Evolutionary conservation across 2,888 invertebrate genomes (phyloP), one percentile per base, ranked within the genome.

Genomic region (Aphidius colemani): DNA sequence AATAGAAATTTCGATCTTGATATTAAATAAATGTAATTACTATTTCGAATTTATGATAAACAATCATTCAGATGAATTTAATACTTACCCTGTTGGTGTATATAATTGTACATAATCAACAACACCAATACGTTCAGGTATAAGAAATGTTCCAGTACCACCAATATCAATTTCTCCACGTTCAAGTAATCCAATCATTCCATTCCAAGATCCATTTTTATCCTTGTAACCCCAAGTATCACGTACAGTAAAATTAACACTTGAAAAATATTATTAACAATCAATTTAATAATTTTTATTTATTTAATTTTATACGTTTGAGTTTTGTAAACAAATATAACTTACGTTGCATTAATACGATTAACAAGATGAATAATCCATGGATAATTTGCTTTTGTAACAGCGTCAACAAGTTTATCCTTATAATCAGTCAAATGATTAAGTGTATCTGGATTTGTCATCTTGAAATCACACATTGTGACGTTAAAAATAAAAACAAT

Each of bases 21-120:
- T 6, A 39, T 7, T n/a, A 51, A 51, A 49, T 45, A 30, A 53
- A 39, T n/a, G 10, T 9, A 40, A 30, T 9, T 30, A 8, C 10
- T 40, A 46, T 53, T 5, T 18, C 1, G 1, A 18, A 18, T 18
- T 18, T 18, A 18, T 18, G 13, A 18, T 18, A 7, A 41, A 46
- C n/a, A n/a, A n/a, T n/a, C n/a, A n/a, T 53, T 8, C 6, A 40
- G 11, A 13, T 11, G n/a, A 11, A 11, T 45, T 39, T 51, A 44
- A 6, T 11, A 53, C 57, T 70, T 71, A 90, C 70, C 86, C 83
- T 0, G 89, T 89, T 2, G 88, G 87, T 0, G 89, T 88, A 10
- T 89, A 88, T 81, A 90, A 88, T 44, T 89, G 85, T 57, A 90
- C 85, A 74, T 89, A 91, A 70, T 90, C 88, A 6, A 90, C 86